Evolutionary conservation across 2,888 invertebrate species (phyloP).

Genomic region (Poecilobothrus nobilitatus): DNA sequence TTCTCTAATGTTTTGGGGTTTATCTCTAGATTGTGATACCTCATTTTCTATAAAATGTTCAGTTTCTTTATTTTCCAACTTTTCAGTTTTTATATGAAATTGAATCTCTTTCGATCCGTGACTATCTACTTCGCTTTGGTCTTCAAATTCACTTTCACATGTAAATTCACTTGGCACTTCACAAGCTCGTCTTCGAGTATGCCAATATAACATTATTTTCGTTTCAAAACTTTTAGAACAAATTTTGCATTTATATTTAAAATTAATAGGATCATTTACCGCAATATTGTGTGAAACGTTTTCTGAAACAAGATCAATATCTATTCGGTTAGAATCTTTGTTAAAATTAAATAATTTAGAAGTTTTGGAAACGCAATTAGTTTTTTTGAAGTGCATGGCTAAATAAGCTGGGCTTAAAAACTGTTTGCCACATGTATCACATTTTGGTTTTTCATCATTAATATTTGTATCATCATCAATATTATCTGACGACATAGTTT

Average conservation of each 20-base stretch:
- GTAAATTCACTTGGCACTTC: background rate
- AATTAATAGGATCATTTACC: background rate
- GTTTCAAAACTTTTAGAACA: background rate
- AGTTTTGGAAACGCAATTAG: background rate
- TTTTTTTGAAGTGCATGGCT: background rate
- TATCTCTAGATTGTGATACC: background rate
- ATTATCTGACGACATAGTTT: background rate
- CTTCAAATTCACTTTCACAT: background rate
- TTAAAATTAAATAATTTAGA: background rate
- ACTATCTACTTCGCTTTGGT: background rate
- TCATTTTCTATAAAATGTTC: background rate
- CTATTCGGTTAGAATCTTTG: too few species aligned
- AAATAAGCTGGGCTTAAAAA: background rate
- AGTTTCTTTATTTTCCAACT: background rate
- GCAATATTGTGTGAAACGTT: too few species aligned
- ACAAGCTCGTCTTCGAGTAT: background rate
- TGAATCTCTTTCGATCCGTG: background rate
- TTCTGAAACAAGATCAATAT: too few species aligned
- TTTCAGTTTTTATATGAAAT: background rate
- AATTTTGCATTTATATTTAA: background rate
- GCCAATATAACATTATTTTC: background rate
- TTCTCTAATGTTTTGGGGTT: background rate
- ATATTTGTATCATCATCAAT: background rate
- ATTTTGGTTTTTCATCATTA: background rate
- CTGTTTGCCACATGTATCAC: background rate